These are phyloP conservation scores for Sebastes itinus DNA, from an alignment of 2,797 vertebrate species.

Conservation along the genomic window DNA sequence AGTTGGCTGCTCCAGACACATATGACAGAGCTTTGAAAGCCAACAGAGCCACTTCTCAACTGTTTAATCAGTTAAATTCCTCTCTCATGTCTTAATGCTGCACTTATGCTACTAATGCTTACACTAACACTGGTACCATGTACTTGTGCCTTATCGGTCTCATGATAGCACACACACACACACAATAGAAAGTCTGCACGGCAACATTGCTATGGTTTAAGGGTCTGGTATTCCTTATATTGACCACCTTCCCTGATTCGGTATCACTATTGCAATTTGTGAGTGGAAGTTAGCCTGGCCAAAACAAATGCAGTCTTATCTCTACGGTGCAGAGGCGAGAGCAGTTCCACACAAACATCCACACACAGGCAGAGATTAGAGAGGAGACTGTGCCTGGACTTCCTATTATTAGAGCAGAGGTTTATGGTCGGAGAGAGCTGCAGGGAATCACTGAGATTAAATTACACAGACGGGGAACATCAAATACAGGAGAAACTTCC, in stretches of 20 bases:
- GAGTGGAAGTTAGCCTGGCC: slow-evolving; percentile 50
- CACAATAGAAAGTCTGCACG: slow-evolving; percentile 16
- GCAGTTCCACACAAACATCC: slow-evolving; percentile 50
- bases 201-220: slow-evolving; percentile 2
- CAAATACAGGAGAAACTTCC: slow-evolving; percentile 76
- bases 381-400: slow-evolving; percentile 73
- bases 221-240: slow-evolving; percentile 25
- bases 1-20: slow-evolving; percentile 11
- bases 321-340: slow-evolving; percentile 65
- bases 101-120: neutral
- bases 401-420: slow-evolving; percentile 82
- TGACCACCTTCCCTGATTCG: slow-evolving; percentile 16
- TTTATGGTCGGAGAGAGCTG: slow-evolving; percentile 77
- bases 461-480: slow-evolving; percentile 82
- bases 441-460: slow-evolving; percentile 82
- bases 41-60: slow-evolving; percentile 18
- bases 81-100: slow-evolving; percentile 21
- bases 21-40: neutral
- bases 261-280: slow-evolving; percentile 55
- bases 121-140: neutral
- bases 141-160: neutral
- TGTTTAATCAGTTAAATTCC: slow-evolving; percentile 29
- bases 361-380: slow-evolving; percentile 75
- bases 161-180: slow-evolving; percentile 17
- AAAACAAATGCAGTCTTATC: slow-evolving; percentile 73